Base-by-base conservation (phyloP, 2,797 vertebrate genomes). In the Malacoctenus gilli region DNA sequence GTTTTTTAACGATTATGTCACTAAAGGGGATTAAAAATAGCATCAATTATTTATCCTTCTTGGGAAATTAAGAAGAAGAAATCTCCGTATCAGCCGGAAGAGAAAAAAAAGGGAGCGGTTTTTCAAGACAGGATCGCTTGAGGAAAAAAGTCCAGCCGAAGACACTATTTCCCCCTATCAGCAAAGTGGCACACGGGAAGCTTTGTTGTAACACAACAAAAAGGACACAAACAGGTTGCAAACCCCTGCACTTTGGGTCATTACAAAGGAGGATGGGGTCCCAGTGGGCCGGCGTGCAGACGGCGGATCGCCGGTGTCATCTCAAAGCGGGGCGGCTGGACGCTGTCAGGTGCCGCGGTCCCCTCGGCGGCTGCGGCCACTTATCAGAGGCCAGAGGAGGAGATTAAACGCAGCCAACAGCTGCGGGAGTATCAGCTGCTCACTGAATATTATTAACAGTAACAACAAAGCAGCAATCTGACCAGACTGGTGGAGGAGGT, bases 401-500 rank as follows among this genome's bases (percentile, higher is more conserved):
- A 75, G 59, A 79, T 75, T 80, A 73, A 83, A 68, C 23, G 16
- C 35, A 77, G 51, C 53, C 59, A 52, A 31, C 44, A 59, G 62
- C 68, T 69, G 72, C 49, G 70, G 52, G 36, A 79, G 42, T 22
- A 70, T 77, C 65, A 73, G 77, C 59, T 60, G 59, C 59, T 78
- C 47, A 52, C 56, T 42, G 58, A 58, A 67, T 48, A 68, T 66
- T 41, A 79, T 66, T 64, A 62, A 68, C 56, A 10, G 31, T 23
- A 60, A 56, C 51, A 74, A 71, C 55, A 77, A 69, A 71, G 18
- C 44, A 48, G 37, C 61, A 59, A 28, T 60, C 42, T 66, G 47
- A 62, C 50, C 43, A 51, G 39, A 52, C 55, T 38, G 44, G 46
- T 34, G 65, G 56, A 18, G 37, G 34, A 69, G 32, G n/a, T n/a